Base-by-base conservation (phyloP, 2,113 vertebrate species). In the Oreocharis arfaki region DNA sequence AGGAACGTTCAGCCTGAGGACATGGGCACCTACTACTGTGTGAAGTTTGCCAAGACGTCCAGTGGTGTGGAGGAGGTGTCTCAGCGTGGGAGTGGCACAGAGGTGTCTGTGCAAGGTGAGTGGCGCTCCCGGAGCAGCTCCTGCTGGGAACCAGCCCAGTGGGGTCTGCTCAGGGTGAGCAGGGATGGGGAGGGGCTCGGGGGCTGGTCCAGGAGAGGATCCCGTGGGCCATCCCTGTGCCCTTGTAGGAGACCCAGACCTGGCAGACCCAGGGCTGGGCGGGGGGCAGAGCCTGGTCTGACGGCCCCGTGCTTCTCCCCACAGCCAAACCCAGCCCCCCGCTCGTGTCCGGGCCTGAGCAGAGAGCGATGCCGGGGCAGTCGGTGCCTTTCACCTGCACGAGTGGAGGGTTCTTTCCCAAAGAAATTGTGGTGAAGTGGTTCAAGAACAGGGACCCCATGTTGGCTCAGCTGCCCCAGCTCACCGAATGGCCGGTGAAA, bases 51-150 rank as follows among this genome's bases (percentile, higher is more conserved):
- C 1, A 92, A 0, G 24, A 0, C 0, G 0, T 0, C 5, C 3
- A 0, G 0, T 1, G 3, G 1, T 2, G 8, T 0, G 5, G 6
- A 14, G 0, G 3, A 13, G 23, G 2, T 85, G 6, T 4, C 5
- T 3, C 5, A 0, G 3, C 22, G 0, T 8, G 96, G 96, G 3
- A 2, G 0, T 1, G 93, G 96, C 76, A 97, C 93, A 0, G 21
- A 2, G 13, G 95, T 97, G 37, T 35, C 20, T 0, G 4, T 97
- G 53, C 4, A 13, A 0, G 59, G 97, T 97, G 73, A 96, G 96
- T 75, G 53, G 20, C 46, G 80, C 55, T 83, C 55, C 53, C 0
- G 3, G 55, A 59, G 42, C 64, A 69, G 81, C 47, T 73, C 44
- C 82, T 4, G 27, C 7, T 55, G 83, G 78, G 73, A 69, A 18